Conservation (phyloP, 2,797 vertebrate genomes). For the Denticeps clupeoides region DNA sequence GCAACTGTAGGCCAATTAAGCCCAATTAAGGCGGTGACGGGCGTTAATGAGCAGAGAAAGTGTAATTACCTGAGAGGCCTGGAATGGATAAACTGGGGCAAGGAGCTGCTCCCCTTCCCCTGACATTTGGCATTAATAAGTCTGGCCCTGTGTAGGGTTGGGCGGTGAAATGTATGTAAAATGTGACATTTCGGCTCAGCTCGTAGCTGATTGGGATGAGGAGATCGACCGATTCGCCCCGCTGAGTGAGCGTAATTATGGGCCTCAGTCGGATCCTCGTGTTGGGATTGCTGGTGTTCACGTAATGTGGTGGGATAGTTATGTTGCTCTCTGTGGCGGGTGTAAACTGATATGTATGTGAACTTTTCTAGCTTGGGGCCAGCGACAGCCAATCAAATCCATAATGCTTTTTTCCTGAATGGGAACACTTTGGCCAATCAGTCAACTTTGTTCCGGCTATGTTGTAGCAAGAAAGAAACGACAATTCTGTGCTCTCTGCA, state of each 20-base stretch:
- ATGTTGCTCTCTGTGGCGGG: no score
- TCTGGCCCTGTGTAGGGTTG: constrained; percentile 25
- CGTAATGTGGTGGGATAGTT: no score
- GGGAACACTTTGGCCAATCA: no score
- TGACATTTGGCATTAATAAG: constrained; percentile 39
- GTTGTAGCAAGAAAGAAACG: no score
- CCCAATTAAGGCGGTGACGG: constrained; percentile 49
- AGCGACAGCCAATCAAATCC: no score
- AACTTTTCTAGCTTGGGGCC: no score
- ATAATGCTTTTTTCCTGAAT: no score
- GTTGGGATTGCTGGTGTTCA: no score
- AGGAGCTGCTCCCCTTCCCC: constrained; percentile 25
- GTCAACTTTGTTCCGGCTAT: no score
- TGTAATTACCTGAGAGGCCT: constrained; percentile 42
- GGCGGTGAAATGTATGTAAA: constrained; percentile 62
- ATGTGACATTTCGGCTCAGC: constrained; percentile 61
- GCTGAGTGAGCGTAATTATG: neutral
- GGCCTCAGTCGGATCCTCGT: no score
- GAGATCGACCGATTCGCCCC: constrained; percentile 30
- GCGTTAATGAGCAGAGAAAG: constrained; percentile 41
- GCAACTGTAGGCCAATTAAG: constrained; percentile 60
- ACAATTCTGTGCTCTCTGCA: no score
- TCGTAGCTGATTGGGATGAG: constrained; percentile 56
- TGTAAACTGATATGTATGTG: no score
- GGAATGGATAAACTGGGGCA: constrained; percentile 24